A percentile compares a stretch with the other conserved stretches of the same genome.
Conservation (phyloP, 2,888 invertebrate genomes). For the Schrankia costaestrigalis region DNA sequence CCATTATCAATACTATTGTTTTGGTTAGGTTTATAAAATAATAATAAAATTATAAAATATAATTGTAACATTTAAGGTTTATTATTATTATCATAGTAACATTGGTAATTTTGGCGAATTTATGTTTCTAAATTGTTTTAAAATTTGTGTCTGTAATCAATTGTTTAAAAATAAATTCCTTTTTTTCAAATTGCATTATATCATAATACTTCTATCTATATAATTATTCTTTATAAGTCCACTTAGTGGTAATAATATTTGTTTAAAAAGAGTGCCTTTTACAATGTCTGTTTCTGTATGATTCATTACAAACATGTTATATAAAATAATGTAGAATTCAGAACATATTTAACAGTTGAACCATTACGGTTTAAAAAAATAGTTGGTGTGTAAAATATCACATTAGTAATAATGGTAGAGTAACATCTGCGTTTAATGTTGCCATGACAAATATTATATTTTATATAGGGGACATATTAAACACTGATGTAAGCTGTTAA, state of each 20-base stretch:
- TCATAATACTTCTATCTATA: no score
- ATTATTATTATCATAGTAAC: no score
- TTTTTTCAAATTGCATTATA: no score
- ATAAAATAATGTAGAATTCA: slow-evolving; percentile 12
- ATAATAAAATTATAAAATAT: slow-evolving; percentile 14
- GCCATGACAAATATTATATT: slow-evolving; percentile 8
- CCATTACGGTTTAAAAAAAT: slow-evolving; percentile 2
- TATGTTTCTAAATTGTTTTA: no score
- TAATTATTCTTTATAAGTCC: slow-evolving; percentile 22
- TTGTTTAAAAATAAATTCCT: no score
- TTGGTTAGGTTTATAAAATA: slow-evolving; percentile 1
- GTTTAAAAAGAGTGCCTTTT: slow-evolving; percentile 60
- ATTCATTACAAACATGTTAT: slow-evolving; percentile 26
- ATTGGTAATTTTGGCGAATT: no score
- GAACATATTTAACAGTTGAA: slow-evolving; percentile 11
- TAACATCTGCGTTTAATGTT: not conserved
- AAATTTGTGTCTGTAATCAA: no score
- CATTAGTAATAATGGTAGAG: slow-evolving; percentile 10
- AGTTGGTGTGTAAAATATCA: slow-evolving; percentile 15
- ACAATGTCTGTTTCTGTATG: slow-evolving; percentile 30
- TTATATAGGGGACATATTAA: slow-evolving; percentile 8
- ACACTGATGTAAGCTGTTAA: slow-evolving; percentile 3
- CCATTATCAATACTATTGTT: slow-evolving; percentile 1
- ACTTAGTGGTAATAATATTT: slow-evolving; percentile 47
- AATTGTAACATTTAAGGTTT: no score